phyloP scores from a whole-genome alignment of 2,888 invertebrate species.

The Muschampia plurimacula region DNA sequence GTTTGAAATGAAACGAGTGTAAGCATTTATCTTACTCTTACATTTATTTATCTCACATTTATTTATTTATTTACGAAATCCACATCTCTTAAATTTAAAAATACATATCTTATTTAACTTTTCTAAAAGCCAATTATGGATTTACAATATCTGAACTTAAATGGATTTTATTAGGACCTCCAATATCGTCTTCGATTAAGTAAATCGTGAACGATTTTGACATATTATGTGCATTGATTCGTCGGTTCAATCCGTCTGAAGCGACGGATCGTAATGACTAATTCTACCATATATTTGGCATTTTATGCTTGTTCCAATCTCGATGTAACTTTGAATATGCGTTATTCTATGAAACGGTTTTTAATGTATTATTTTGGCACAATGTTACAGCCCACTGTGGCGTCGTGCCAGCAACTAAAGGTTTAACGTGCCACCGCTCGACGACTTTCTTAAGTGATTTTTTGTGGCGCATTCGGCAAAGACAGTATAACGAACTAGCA shows the following conservation, averaged over 20 bases:
- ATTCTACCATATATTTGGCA: neutral
- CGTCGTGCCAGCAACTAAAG: conserved; percentile 75
- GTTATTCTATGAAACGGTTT: conserved; percentile 71
- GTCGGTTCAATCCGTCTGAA: neutral
- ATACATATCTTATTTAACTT: too few species aligned
- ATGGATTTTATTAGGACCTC: neutral
- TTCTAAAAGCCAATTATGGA: too few species aligned
- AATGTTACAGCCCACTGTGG: conserved; percentile 69
- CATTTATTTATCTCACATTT: too few species aligned
- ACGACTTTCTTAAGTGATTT: conserved; percentile 79
- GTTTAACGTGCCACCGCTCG: conserved; percentile 72
- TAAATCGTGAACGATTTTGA: too few species aligned
- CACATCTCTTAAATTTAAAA: too few species aligned
- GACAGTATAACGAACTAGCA: conserved; percentile 76
- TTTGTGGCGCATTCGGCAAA: conserved; percentile 67
- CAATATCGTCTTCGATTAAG: neutral
- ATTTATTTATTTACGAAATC: too few species aligned
- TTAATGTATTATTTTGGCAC: conserved; percentile 82
- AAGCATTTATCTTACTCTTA: too few species aligned
- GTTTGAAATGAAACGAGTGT: too few species aligned
- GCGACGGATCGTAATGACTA: neutral
- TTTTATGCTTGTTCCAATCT: conserved; percentile 53
- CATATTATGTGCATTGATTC: neutral
- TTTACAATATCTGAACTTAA: too few species aligned
- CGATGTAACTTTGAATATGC: conserved; percentile 62